phyloP scores from a whole-genome alignment of 53 echinoderm and acorn worm species.

The Holothuria leucospilota region DNA sequence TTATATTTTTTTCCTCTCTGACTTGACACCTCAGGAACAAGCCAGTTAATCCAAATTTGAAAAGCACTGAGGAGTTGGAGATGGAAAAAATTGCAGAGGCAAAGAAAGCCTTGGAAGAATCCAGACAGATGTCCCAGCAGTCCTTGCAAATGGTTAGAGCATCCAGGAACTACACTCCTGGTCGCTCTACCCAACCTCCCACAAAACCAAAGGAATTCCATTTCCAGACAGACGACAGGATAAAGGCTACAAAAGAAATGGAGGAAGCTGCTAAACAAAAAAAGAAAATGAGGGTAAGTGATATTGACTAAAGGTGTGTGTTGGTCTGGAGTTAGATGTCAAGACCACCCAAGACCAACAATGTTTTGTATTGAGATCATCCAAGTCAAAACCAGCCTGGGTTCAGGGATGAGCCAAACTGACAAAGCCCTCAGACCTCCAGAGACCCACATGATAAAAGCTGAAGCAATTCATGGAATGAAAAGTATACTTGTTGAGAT shows the following conservation, averaged over 20 bases:
- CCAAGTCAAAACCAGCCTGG: too few relatives aligned
- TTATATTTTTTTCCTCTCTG: neutral
- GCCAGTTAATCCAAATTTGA: slow-evolving; percentile 32
- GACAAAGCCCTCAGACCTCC: too few relatives aligned
- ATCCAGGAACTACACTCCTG: slow-evolving; percentile 62
- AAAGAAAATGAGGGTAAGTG: slow-evolving; percentile 44
- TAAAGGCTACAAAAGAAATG: slow-evolving; percentile 59
- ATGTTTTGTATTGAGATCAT: too few relatives aligned
- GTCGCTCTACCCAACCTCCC: slow-evolving; percentile 39
- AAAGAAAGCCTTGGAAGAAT: slow-evolving; percentile 63
- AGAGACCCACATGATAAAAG: too few relatives aligned
- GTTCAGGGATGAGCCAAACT: too few relatives aligned
- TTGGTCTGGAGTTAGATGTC: too few relatives aligned
- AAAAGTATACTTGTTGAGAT: too few relatives aligned
- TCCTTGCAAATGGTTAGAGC: slow-evolving; percentile 76
- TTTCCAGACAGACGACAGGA: slow-evolving; percentile 79
- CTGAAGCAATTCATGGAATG: too few relatives aligned
- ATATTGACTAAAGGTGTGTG: neutral
- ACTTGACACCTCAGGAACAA: neutral
- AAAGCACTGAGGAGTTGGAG: slow-evolving; percentile 79
- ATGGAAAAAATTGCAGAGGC: slow-evolving; percentile 76
- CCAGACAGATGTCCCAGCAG: slow-evolving; percentile 69
- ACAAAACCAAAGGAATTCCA: slow-evolving; percentile 80
- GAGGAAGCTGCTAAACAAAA: slow-evolving; percentile 70
- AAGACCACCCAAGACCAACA: too few relatives aligned